A percentile compares a stretch with the other conserved stretches of the same genome.
Evolutionary conservation across 2,113 vertebrate species (phyloP).

Genomic region (Chinchilla lanigera): DNA sequence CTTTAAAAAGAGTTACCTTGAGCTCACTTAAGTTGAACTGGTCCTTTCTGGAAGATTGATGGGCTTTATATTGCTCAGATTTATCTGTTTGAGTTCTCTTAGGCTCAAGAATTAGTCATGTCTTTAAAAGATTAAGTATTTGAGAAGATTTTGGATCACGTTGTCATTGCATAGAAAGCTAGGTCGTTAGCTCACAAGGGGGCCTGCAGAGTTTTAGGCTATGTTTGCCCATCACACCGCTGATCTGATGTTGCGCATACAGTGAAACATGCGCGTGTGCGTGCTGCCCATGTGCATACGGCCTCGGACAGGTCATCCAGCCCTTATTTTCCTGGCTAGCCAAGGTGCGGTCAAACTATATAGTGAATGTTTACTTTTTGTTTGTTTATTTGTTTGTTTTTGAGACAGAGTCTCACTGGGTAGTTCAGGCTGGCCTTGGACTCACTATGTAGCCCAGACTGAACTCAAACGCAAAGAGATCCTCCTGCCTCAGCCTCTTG

Average conservation of each 20-base stretch:
- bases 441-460: too few species aligned
- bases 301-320: background rate
- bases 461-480: background rate
- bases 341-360: background rate
- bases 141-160: background rate
- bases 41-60: background rate
- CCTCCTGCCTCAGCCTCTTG: background rate
- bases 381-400: background rate
- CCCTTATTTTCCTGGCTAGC: background rate
- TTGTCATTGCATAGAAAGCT: background rate
- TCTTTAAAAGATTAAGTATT: constrained; percentile 6
- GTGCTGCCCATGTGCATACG: background rate
- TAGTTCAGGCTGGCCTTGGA: background rate
- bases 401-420: background rate
- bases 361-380: background rate
- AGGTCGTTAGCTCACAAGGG: background rate
- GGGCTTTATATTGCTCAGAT: background rate
- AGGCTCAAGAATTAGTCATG: background rate
- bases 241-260: background rate
- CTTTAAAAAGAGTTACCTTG: background rate
- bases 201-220: background rate
- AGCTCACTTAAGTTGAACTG: background rate
- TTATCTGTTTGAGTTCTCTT: background rate
- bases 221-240: background rate
- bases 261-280: background rate